Evolutionary conservation across 2,113 vertebrate species (phyloP), one percentile per base, ranked within the genome.

Genomic region (Salminus brasiliensis): DNA sequence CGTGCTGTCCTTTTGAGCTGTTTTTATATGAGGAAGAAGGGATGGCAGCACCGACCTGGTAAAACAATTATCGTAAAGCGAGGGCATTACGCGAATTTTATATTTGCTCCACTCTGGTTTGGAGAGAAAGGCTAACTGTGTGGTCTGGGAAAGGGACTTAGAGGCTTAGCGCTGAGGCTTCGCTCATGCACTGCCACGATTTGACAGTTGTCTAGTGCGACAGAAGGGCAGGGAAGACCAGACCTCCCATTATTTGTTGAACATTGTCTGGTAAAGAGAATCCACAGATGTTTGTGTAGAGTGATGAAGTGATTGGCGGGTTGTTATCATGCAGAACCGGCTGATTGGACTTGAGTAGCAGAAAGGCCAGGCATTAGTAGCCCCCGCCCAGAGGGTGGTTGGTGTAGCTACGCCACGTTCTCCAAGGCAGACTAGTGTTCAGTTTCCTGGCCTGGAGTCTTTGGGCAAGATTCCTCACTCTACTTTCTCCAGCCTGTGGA

Each of bases 41-140:
- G 49, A 52, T 74, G n/a, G 8, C 13, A 74, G 59, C 67, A 32
- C 13, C 45, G 52, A 57, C 39, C 53, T 80, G 75, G 74, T 69
- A 75, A 76, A 81, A 79, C 59, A 69, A 83, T 85, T 81, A 85
- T 57, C 47, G 66, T 78, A 80, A 85, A 83, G 78, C 12, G 53
- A 34, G 30, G 25, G 30, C 29, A 41, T 45, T 59, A 62, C 47
- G n/a, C 32, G 25, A 15, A 41, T 32, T 74, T 77, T 69, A 72
- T 67, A 29, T 69, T 60, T 27, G 39, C 43, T 47, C 52, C 29
- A 5, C 16, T 77, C 69, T 66, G 67, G 55, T 76, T 55, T 45
- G 18, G 39, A 36, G 16, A 36, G 70, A 66, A 25, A 27, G 71
- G 18, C 47, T 36, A 32, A 63, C 60, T 39, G 53, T 79, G 70